phyloP scores from a whole-genome alignment of 2,113 vertebrate species.

The Lepisosteus osseus region DNA sequence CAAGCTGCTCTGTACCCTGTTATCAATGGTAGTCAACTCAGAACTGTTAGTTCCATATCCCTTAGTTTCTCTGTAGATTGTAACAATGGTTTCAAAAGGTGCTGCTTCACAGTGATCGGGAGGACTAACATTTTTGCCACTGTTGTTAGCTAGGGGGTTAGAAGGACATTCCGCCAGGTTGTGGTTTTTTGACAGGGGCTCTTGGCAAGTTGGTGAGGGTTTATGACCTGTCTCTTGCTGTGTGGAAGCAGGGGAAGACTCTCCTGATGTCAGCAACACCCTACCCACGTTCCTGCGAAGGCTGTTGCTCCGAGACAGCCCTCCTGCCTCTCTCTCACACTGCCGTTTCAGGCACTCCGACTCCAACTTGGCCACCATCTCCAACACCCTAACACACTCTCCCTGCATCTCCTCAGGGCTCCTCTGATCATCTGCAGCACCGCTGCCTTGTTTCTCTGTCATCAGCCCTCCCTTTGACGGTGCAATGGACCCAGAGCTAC shows the following conservation, averaged over 20 bases:
- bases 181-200: background rate
- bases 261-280: slow-evolving; percentile 69
- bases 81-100: background rate
- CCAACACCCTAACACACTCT: slow-evolving; percentile 79
- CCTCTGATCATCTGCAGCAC: slow-evolving; percentile 36
- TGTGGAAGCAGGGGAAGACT: slow-evolving; percentile 19
- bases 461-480: slow-evolving; percentile 42
- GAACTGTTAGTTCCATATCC: background rate
- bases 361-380: slow-evolving; percentile 92
- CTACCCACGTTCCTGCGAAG: slow-evolving; percentile 77
- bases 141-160: background rate
- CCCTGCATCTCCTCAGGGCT: slow-evolving; percentile 50
- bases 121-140: background rate
- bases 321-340: slow-evolving; percentile 61
- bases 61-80: background rate
- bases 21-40: background rate
- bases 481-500: slow-evolving; percentile 39
- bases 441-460: slow-evolving; percentile 30
- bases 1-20: background rate
- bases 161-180: background rate
- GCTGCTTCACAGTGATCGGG: background rate
- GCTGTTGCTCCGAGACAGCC: slow-evolving; percentile 78
- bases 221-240: slow-evolving; percentile 17
- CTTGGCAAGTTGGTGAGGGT: background rate
- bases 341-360: slow-evolving; percentile 78